Conservation (phyloP, 2,113 vertebrate species). For the Pristiophorus japonicus region DNA sequence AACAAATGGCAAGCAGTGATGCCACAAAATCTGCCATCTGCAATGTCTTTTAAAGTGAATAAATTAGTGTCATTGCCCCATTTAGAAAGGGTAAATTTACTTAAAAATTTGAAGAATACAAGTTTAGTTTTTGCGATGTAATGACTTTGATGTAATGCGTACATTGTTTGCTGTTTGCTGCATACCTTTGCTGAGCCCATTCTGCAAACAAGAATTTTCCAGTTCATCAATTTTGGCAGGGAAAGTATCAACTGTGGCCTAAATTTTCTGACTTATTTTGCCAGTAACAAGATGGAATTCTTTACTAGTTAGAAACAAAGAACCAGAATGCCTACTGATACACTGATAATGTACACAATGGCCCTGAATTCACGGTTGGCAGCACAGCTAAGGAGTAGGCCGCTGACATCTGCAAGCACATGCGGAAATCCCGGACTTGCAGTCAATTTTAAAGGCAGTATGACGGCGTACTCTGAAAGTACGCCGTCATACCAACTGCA, state of each 20-base stretch:
- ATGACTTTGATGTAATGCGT: not conserved
- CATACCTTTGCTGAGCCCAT: not conserved
- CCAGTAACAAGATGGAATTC: not conserved
- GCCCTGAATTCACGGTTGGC: too few species aligned
- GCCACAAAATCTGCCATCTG: not conserved
- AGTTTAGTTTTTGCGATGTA: not conserved
- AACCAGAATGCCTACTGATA: not conserved
- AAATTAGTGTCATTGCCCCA: slow-evolving; percentile 1
- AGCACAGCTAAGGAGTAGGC: too few species aligned
- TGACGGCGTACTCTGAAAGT: too few species aligned
- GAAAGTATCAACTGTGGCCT: not conserved
- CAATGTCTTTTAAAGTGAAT: slow-evolving; percentile 14
- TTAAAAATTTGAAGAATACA: not conserved
- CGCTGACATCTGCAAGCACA: too few species aligned
- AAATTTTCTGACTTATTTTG: not conserved
- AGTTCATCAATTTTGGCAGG: not conserved
- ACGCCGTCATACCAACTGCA: too few species aligned
- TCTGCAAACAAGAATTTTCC: not conserved
- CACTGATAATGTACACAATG: not conserved
- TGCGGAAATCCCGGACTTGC: too few species aligned
- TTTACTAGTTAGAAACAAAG: not conserved
- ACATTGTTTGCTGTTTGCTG: not conserved
- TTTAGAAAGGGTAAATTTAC: not conserved
- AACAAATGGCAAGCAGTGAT: not conserved
- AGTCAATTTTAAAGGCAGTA: too few species aligned